Evolutionary conservation across 2,797 vertebrate species (phyloP), one percentile per base, ranked within the genome.

Genomic region (Danio aesculapii): DNA sequence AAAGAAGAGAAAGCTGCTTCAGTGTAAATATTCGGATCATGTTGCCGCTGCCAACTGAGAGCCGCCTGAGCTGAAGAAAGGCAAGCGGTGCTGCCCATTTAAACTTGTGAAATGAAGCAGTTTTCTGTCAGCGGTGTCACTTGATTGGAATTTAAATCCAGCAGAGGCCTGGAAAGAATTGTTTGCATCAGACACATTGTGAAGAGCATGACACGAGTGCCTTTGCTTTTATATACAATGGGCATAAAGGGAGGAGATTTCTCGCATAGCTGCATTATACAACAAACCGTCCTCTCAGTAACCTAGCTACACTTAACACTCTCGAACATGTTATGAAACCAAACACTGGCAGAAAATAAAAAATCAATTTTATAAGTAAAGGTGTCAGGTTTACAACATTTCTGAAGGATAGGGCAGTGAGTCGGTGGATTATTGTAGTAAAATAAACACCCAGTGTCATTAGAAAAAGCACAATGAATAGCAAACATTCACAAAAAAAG

Each of bases 61-160:
- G 59, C 77, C 55, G 47, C 46, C n/a, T 47, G 70, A 63, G 76
- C 81, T 84, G 83, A 70, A 77, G 12, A 66, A 62, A 79, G 57
- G 57, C 62, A 44, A 70, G 85, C n/a, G 6, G 58, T 13, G 30
- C 67, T 49, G 66, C 72, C 67, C 6, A 79, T 84, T 82, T 88
- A 75, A 84, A 79, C 70, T 55, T 19, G 58, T 82, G 72, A 87
- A 89, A 90, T 87, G 61, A 90, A 89, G 80, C 83, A 73, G 81
- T 87, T 88, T 87, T 89, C 86, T 87, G 79, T 87, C 82, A 84
- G 80, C 57, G 75, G 62, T 88, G 83, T 90, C 78, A 85, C 81
- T 83, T 86, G 88, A 92, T 88, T 91, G 84, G 86, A 91, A 92
- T 89, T 86, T 87, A 91, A 88, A 91, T 89, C 86, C 47, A 61